phyloP scores from a whole-genome alignment of 1,140 invertebrate genomes.

The Platorchestia sp. region DNA sequence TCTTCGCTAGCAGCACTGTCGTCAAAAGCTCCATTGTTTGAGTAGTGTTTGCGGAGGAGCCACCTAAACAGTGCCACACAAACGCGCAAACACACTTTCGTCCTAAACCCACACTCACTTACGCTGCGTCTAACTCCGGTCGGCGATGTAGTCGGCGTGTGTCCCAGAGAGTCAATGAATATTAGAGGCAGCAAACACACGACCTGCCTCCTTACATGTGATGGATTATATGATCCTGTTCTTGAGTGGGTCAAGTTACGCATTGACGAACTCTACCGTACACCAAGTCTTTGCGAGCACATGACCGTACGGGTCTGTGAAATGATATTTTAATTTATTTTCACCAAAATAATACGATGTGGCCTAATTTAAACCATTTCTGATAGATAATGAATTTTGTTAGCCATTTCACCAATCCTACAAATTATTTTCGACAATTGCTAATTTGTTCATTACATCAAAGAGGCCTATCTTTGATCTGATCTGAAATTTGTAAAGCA shows the following conservation, averaged over 20 bases:
- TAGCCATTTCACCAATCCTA: too few species aligned
- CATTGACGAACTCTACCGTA: neutral
- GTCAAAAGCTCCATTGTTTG: constrained; percentile 50
- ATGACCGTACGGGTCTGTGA: neutral
- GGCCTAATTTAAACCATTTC: too few species aligned
- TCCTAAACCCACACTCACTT: constrained; percentile 41
- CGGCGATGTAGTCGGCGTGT: constrained; percentile 29
- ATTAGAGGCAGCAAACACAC: constrained; percentile 40
- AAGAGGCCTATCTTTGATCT: too few species aligned
- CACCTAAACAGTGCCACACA: constrained; percentile 50
- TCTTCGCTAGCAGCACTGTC: constrained; percentile 14
- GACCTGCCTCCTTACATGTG: constrained; percentile 42
- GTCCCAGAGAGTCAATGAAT: constrained; percentile 42
- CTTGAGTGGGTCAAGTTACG: constrained; percentile 15
- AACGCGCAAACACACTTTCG: constrained; percentile 51
- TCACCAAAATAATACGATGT: neutral
- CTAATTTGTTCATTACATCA: too few species aligned
- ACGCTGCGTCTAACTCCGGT: neutral
- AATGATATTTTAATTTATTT: neutral
- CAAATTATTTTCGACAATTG: too few species aligned
- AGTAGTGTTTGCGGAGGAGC: constrained; percentile 47
- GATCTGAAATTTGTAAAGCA: too few species aligned
- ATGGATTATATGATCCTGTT: constrained; percentile 10
- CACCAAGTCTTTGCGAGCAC: neutral
- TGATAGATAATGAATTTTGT: too few species aligned